Conservation (phyloP, 2,797 vertebrate genomes). For the Brachyalestes nurse region DNA sequence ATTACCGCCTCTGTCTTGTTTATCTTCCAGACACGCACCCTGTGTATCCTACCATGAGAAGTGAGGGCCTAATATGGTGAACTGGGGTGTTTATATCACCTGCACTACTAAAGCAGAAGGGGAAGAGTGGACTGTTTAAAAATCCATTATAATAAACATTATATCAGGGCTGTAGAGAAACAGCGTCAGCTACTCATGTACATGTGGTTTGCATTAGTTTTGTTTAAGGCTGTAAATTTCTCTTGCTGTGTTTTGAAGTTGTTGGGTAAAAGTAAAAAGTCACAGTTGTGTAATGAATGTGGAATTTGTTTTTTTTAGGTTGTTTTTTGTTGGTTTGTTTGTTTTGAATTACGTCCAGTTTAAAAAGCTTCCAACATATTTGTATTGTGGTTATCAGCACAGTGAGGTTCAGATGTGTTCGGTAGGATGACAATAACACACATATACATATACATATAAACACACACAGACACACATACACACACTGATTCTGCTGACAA, state of each 20-base stretch:
- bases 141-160: conserved; percentile 38
- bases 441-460: neutral
- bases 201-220: neutral
- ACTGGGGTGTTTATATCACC: conserved; percentile 14
- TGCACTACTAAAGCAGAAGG: conserved; percentile 9
- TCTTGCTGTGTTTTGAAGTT: neutral
- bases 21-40: neutral
- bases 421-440: neutral
- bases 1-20: neutral
- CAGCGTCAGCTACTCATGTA: conserved; percentile 17
- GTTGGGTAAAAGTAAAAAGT: neutral
- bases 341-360: neutral
- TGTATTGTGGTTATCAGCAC: neutral
- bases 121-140: conserved; percentile 24
- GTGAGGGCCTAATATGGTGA: conserved; percentile 54
- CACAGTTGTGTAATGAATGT: neutral
- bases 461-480: neutral
- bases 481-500: conserved; percentile 4
- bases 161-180: conserved; percentile 41
- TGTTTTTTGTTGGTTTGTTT: too few species aligned
- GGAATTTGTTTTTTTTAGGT: neutral
- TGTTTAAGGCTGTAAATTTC: neutral
- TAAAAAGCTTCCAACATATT: neutral
- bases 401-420: neutral
- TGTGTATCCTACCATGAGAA: conserved; percentile 38